Base-by-base conservation (phyloP, 2,888 invertebrate species). In the Dichetophora obliterata region DNA sequence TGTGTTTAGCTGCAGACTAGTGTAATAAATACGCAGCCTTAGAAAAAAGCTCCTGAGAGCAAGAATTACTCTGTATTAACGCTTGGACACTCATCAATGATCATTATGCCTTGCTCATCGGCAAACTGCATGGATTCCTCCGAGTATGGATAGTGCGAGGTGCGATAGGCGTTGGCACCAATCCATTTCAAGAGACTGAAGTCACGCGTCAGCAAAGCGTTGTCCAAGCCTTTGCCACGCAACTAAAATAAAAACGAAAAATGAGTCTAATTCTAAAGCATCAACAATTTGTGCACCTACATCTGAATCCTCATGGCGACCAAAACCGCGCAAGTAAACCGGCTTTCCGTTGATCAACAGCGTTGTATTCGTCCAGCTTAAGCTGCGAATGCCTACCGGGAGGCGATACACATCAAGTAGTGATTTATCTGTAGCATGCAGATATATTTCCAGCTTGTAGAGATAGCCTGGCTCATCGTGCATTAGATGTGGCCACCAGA, bases 401-500 rank as follows among this genome's bases (percentile, higher is more conserved):
- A 95, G 92, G 37, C 94, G 91, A 89, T 98, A 98, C 0, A 94
- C 91, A 87, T 98, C 98, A 0, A 92, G 75, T 0, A 92, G 66
- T 1, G 82, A 80, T 14, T 80, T 79, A 54, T 83, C 80, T 0
- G 81, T 79, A 5, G 83, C 82, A 66, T 84, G 82, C 34, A 86
- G 81, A 80, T 79, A 83, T 14, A 84, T 95, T 91, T 95, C 93
- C 65, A 98, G 90, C 0, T 93, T 95, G 86, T 98, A 98, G 82
- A 96, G 90, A 86, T 97, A 96, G 22, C 95, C 97, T n/a, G 95
- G 94, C 0, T 92, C 90, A 0, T 91, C 89, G 83, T 94, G 90
- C 96, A 97, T 97, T 5, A 96, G 92, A 89, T 94, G 95, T 0
- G 98, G 97, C 97, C 97, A 98, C 98, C 98, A 98, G n/a, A 96